Conservation (phyloP, 2,888 invertebrate species). For the Thera obeliscata region DNA sequence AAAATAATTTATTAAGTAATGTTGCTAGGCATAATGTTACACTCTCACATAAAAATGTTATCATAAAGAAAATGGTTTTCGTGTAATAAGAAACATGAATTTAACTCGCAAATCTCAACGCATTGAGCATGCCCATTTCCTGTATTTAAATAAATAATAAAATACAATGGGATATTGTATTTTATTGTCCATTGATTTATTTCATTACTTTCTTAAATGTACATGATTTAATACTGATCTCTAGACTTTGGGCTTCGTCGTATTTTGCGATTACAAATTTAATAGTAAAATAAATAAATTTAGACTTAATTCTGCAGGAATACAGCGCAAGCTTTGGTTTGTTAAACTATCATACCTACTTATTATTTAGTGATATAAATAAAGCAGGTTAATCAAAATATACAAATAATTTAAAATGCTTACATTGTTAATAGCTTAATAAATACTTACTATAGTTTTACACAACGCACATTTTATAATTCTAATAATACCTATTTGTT, state of each 20-base stretch:
- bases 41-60: constrained; percentile 7
- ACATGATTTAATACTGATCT: constrained; percentile 7
- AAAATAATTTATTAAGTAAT: constrained; percentile 20
- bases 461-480: constrained; percentile 14
- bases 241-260: constrained; percentile 8
- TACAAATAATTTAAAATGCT: constrained; percentile 23
- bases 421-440: constrained; percentile 21
- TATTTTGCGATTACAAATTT: constrained; percentile 11
- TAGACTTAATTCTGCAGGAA: constrained; percentile 12
- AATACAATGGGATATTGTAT: no score
- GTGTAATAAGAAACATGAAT: constrained; percentile 6
- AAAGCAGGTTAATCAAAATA: constrained; percentile 17
- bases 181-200: neutral
- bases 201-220: neutral
- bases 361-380: constrained; percentile 16
- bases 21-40: constrained; percentile 9
- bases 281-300: constrained; percentile 11
- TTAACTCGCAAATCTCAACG: constrained; percentile 10
- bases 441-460: constrained; percentile 7
- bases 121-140: constrained; percentile 21
- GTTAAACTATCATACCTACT: constrained; percentile 2
- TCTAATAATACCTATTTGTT: constrained; percentile 1
- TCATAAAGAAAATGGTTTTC: constrained; percentile 10
- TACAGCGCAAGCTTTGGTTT: constrained; percentile 39
- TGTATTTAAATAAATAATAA: neutral